Percentiles rank a stretch among this genome's conserved stretches.
Conservation (phyloP, 2,797 vertebrate genomes). For the Graptemys geographica region DNA sequence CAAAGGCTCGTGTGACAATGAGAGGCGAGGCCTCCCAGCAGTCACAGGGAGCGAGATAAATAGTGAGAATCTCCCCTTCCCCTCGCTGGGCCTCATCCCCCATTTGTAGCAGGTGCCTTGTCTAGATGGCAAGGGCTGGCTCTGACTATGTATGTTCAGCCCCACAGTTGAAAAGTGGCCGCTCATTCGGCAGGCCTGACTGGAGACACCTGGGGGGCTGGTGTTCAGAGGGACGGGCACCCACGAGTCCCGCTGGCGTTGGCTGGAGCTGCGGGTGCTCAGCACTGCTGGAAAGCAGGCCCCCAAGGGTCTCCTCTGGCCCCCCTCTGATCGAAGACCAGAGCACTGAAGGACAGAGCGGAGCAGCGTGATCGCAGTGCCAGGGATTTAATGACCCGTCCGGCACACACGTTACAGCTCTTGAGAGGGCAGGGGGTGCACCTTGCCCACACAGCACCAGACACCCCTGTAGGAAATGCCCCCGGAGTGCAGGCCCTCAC, state of each 20-base stretch:
- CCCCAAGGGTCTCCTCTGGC: background rate
- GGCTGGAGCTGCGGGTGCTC: too few relatives aligned
- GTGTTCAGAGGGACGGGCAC: too few relatives aligned
- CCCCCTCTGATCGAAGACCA: background rate
- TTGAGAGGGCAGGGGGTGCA: background rate
- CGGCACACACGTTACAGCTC: background rate
- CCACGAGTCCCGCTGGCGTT: too few relatives aligned
- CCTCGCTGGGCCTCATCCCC: background rate
- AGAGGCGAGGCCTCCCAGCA: too few relatives aligned
- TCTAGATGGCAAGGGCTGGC: background rate
- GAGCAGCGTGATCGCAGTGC: background rate
- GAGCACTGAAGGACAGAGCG: background rate
- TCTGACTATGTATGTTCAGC: background rate
- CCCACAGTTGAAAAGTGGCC: rapidly evolving
- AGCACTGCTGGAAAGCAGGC: background rate
- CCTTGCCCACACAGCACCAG: background rate
- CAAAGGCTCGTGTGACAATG: too few relatives aligned
- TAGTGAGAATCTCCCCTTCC: background rate
- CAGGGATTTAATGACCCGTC: constrained; percentile 53
- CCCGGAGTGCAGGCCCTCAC: background rate
- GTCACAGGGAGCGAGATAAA: background rate
- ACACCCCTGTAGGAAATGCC: background rate
- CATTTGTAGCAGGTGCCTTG: background rate
- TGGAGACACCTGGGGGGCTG: background rate
- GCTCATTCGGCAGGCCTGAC: background rate